A percentile compares a stretch with the other conserved stretches of the same genome.
Evolutionary conservation across 2,797 vertebrate species (phyloP).

Genomic region (Acestrorhynchus altus): DNA sequence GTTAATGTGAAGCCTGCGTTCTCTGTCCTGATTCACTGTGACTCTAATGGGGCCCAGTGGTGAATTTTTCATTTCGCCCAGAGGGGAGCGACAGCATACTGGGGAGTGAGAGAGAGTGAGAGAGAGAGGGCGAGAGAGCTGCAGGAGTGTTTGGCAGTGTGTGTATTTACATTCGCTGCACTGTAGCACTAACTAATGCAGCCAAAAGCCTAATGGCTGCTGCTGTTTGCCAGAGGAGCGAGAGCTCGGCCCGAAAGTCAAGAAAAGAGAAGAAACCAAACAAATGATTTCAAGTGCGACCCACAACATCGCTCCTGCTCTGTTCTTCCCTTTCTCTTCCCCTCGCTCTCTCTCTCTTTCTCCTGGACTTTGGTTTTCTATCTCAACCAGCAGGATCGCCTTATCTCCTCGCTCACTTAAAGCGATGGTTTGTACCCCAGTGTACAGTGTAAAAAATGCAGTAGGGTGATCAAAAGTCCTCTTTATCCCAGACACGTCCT

Average conservation of each 20-base stretch:
- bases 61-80: constrained; percentile 93
- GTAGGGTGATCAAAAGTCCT: too few species aligned
- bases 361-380: not conserved
- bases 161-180: constrained; percentile 11
- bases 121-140: constrained; percentile 32
- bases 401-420: not conserved
- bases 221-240: not conserved
- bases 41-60: constrained; percentile 90
- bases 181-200: not conserved
- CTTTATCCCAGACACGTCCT: too few species aligned
- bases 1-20: constrained; percentile 35
- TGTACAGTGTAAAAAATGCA: too few species aligned
- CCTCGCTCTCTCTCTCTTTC: not conserved
- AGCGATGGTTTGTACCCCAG: too few species aligned
- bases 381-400: not conserved
- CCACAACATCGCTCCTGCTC: not conserved
- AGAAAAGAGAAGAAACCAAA: not conserved
- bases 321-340: not conserved
- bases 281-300: not conserved
- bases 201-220: constrained; percentile 1
- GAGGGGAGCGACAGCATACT: constrained; percentile 80
- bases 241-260: not conserved
- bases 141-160: constrained; percentile 21
- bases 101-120: constrained; percentile 44
- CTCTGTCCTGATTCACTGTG: constrained; percentile 81